phyloP scores from a whole-genome alignment of 2,888 invertebrate genomes.

The Archips crataeganus region DNA sequence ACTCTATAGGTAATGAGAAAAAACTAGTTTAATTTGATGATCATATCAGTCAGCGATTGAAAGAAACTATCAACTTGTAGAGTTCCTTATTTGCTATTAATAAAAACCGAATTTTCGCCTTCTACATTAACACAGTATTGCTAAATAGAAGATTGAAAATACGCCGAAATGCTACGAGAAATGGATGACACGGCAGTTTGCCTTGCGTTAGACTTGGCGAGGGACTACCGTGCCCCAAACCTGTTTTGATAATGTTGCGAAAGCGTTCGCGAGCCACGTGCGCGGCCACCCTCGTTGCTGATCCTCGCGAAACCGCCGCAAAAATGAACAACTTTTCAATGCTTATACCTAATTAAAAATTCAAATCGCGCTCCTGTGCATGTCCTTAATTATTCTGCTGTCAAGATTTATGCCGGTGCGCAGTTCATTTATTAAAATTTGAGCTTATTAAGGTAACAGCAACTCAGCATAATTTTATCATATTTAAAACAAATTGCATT shows the following conservation, averaged over 20 bases:
- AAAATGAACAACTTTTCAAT: constrained; percentile 52
- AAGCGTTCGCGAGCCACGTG: constrained; percentile 5
- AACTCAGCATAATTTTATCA: not conserved
- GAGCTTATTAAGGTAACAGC: constrained; percentile 1
- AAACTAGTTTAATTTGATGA: too few species aligned
- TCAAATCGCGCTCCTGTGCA: constrained; percentile 18
- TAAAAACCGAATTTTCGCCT: too few species aligned
- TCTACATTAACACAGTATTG: too few species aligned
- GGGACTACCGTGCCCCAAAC: too few species aligned
- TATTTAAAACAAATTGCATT: not conserved
- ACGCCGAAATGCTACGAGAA: too few species aligned
- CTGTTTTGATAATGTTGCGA: not conserved
- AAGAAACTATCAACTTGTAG: too few species aligned
- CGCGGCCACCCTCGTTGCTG: constrained; percentile 56
- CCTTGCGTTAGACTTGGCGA: too few species aligned
- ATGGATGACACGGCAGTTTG: too few species aligned
- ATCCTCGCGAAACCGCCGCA: constrained; percentile 57
- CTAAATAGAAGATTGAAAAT: too few species aligned
- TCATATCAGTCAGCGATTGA: too few species aligned
- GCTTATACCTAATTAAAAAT: constrained; percentile 36
- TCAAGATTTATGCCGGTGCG: not conserved
- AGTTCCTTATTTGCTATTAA: too few species aligned
- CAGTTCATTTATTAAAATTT: constrained; percentile 13
- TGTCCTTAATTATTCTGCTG: constrained; percentile 11
- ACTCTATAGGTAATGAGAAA: too few species aligned